phyloP scores from a whole-genome alignment of 2,888 invertebrate genomes.

The Neocrepidodera transversa region DNA sequence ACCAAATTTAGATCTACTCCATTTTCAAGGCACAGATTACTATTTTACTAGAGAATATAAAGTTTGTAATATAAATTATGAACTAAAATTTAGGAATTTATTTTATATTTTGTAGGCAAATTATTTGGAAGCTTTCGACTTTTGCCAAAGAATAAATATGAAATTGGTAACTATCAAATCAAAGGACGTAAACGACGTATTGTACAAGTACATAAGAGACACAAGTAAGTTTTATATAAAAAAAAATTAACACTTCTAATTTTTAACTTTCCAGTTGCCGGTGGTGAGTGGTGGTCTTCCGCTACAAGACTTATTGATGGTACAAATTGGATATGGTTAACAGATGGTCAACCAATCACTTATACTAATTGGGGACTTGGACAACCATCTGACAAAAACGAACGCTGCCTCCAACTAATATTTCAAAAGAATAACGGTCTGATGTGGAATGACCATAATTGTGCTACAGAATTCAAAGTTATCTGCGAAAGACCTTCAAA shows the following conservation, averaged over 20 bases:
- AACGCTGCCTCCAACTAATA: slow-evolving; percentile 17
- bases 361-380: slow-evolving; percentile 29
- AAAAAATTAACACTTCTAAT: not conserved
- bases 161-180: slow-evolving; percentile 11
- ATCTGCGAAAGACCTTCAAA: slow-evolving; percentile 24
- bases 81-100: too few species aligned
- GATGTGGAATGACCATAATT: slow-evolving; percentile 25
- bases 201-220: slow-evolving; percentile 10
- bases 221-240: slow-evolving; percentile 6
- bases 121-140: slow-evolving; percentile 10
- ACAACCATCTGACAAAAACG: slow-evolving; percentile 17
- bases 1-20: slow-evolving; percentile 5
- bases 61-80: slow-evolving; percentile 6
- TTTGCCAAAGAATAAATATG: not conserved
- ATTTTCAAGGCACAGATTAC: slow-evolving; percentile 4
- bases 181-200: slow-evolving; percentile 8
- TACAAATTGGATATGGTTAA: slow-evolving; percentile 26
- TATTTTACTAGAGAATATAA: slow-evolving; percentile 7
- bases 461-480: not conserved
- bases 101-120: not conserved
- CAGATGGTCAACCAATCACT: slow-evolving; percentile 4
- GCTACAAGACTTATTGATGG: slow-evolving; percentile 28
- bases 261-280: slow-evolving; percentile 21
- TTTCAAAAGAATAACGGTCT: slow-evolving; percentile 18
- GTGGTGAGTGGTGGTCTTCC: slow-evolving; percentile 26